Conservation (phyloP, 2,113 vertebrate species). For the Hiodon alosoides region DNA sequence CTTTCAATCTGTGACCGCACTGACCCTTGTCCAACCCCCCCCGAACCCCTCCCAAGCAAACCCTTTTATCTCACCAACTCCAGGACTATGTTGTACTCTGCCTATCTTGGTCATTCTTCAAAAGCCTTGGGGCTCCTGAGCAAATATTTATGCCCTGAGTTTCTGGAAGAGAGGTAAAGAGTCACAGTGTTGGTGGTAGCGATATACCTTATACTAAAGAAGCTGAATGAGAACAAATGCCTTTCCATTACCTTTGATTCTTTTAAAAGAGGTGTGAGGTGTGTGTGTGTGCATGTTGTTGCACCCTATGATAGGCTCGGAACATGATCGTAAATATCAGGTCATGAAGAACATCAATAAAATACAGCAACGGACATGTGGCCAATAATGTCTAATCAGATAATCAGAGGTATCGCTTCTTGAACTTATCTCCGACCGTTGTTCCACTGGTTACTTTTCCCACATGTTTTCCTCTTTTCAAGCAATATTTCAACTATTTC, state of each 20-base stretch:
- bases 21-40: conserved; percentile 16
- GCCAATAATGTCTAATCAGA: too few species aligned
- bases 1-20: conserved; percentile 11
- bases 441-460: too few species aligned
- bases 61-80: not conserved
- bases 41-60: not conserved
- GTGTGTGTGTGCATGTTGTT: not conserved
- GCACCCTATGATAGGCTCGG: too few species aligned
- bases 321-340: too few species aligned
- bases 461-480: too few species aligned
- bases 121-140: not conserved
- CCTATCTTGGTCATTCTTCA: conserved; percentile 4
- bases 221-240: not conserved
- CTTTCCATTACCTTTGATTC: not conserved
- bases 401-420: too few species aligned
- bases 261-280: not conserved
- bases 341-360: too few species aligned
- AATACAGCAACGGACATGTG: too few species aligned
- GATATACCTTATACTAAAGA: not conserved
- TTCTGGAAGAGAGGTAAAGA: not conserved
- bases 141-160: not conserved
- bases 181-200: not conserved
- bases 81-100: not conserved
- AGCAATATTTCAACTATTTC: too few species aligned
- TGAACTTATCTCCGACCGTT: too few species aligned